A percentile compares a stretch with the other conserved stretches of the same genome.
phyloP scores from a whole-genome alignment of 2,797 vertebrate species.

The Oryzias dopingdopingensis region DNA sequence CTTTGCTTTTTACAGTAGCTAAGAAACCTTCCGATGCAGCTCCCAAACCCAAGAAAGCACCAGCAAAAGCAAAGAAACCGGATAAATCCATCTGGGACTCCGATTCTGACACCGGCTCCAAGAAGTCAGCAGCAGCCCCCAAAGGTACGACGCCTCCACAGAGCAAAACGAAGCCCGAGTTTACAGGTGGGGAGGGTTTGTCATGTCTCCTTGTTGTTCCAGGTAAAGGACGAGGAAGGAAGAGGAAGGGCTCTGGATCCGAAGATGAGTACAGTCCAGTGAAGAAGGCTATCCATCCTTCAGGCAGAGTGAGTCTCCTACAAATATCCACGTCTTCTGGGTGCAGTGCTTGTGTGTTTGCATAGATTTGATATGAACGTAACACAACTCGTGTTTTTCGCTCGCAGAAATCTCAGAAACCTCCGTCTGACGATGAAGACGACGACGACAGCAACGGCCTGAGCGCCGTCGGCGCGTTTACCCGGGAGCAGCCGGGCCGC shows the following conservation, averaged over 20 bases:
- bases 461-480: conserved; percentile 65
- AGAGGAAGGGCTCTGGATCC: conserved; percentile 92
- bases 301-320: conserved; percentile 79
- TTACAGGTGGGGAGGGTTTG: neutral
- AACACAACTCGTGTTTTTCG: neutral
- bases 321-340: too few relatives aligned
- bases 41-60: conserved; percentile 85
- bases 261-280: conserved; percentile 91
- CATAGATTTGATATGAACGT: neutral
- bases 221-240: conserved; percentile 93
- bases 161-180: rapidly evolving
- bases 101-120: conserved; percentile 89
- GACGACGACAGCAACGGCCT: conserved; percentile 69
- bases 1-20: conserved; percentile 60
- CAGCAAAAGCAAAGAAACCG: conserved; percentile 89
- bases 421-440: conserved; percentile 80
- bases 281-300: conserved; percentile 81
- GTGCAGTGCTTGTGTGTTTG: too few relatives aligned
- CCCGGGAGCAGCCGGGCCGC: conserved; percentile 85
- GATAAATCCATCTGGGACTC: conserved; percentile 91
- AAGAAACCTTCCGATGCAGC: conserved; percentile 80
- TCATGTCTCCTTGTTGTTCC: conserved; percentile 7
- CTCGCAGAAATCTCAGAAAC: conserved; percentile 86
- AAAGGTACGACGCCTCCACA: conserved; percentile 76
- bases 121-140: conserved; percentile 80